Conservation (phyloP, 2,888 invertebrate species). For the Eupelmus urozonus region DNA sequence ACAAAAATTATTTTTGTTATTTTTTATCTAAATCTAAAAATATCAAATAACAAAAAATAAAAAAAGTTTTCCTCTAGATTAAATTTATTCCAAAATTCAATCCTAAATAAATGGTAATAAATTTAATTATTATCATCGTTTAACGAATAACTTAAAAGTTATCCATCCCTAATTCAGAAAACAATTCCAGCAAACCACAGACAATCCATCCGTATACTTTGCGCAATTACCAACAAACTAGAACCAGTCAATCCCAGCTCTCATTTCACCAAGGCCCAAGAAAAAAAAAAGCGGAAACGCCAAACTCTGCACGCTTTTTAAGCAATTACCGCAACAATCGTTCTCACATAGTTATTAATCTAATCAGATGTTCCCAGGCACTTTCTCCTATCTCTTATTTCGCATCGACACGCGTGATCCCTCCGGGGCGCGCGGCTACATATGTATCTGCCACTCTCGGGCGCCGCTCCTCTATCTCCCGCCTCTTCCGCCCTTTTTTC, state of each 20-base stretch:
- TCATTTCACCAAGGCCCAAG: background rate
- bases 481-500: background rate
- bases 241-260: background rate
- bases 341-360: background rate
- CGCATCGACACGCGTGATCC: conserved; percentile 40
- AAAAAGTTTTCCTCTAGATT: too few species aligned
- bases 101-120: too few species aligned
- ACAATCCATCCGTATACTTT: too few species aligned
- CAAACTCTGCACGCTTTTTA: background rate
- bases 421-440: background rate
- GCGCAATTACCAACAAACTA: background rate
- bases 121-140: too few species aligned
- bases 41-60: too few species aligned
- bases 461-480: background rate
- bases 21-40: too few species aligned
- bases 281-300: background rate
- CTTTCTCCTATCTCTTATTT: conserved; percentile 28
- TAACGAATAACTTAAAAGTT: too few species aligned
- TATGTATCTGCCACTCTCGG: background rate
- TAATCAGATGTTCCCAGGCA: conserved; percentile 4
- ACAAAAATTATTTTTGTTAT: too few species aligned
- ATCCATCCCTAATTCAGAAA: too few species aligned
- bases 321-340: background rate
- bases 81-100: too few species aligned
- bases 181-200: too few species aligned